Base-by-base conservation (phyloP, 2,113 vertebrate species). In the Ptyas mucosa region DNA sequence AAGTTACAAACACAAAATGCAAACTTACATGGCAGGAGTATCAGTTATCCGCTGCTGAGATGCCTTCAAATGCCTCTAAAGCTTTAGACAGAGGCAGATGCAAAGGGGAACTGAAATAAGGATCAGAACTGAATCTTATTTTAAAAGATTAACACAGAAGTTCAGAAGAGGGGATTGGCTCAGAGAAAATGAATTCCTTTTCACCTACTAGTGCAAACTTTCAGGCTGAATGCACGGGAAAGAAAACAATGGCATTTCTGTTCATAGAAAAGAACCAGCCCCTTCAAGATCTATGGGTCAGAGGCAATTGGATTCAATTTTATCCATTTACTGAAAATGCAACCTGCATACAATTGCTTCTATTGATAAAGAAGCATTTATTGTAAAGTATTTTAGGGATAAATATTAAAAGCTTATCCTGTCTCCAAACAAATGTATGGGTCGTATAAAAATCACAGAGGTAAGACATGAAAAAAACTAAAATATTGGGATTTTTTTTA, bases 291-390 rank as follows among this genome's bases (percentile, higher is more conserved):
- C 61, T 85, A 85, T 18, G 85, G 93, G 87, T 91, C 90, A 58
- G 86, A 81, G 69, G 21, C 69, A 75, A 61, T 23, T 20, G 15
- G 54, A 23, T 69, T 91, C 94, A 93, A 94, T 95, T 96, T 96
- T 93, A 91, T 88, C 96, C 95, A 96, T 43, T 93, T 95, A 95
- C 94, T 96, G 93, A 96, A 95, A 96, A 88, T 24, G 49, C n/a
- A n/a, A 91, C 92, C 89, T 8, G 23, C 46, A 49, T 53, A 58
- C 39, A 88, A 58, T 75, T 89, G 90, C 3, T 52, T 7, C 6
- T 89, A 92, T 90, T 39, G 91, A 64, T 87, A 89, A 96, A 87
- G 91, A 95, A 89, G 8, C 89, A 92, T 93, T 0, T 61, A 93
- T 85, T 93, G 93, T 43, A 90, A 49, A 46, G 92, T 88, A 64